Percentiles rank a stretch among this genome's conserved stretches.
Evolutionary conservation across 2,797 vertebrate genomes (phyloP).

Genomic region (Phataginus tricuspis): DNA sequence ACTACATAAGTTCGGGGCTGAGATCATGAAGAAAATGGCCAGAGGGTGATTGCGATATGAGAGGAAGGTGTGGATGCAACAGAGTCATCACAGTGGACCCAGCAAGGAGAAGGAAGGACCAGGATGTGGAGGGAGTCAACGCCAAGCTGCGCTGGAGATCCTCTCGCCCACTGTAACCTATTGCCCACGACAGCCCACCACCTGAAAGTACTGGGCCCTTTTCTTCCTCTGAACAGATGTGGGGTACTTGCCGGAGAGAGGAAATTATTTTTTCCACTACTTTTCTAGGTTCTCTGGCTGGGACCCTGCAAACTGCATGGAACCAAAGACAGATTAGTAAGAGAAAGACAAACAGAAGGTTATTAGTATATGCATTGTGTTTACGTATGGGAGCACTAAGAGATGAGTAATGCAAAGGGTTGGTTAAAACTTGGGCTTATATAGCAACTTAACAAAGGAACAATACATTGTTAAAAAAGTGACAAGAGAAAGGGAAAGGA

Average conservation of each 20-base stretch:
- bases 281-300: neutral
- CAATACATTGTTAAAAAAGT: neutral
- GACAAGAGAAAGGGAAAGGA: neutral
- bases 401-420: neutral
- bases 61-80: neutral
- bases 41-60: neutral
- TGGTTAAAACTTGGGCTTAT: neutral
- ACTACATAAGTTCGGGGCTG: neutral
- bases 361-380: neutral
- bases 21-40: neutral
- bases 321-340: neutral
- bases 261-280: neutral
- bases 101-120: neutral
- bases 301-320: neutral
- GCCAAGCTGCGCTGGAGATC: neutral
- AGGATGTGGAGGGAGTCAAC: neutral
- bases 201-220: neutral
- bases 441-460: neutral
- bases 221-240: neutral
- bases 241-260: neutral
- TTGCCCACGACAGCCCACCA: accelerated
- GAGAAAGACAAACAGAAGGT: neutral
- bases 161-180: neutral
- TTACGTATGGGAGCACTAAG: neutral
- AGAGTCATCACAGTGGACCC: neutral